Evolutionary conservation across 2,797 vertebrate genomes (phyloP).

Genomic region (Morus bassanus): DNA sequence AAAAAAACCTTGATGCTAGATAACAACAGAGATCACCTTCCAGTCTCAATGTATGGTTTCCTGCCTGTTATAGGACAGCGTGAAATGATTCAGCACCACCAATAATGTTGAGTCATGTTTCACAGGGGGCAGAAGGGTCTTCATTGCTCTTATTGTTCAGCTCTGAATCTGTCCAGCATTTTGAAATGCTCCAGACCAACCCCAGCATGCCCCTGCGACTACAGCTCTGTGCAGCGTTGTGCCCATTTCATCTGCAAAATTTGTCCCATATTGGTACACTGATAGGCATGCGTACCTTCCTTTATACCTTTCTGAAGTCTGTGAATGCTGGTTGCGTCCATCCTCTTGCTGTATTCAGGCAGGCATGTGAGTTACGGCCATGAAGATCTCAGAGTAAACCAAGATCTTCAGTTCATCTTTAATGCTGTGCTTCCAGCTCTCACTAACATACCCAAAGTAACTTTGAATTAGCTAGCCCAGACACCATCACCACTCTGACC

Average conservation of each 20-base stretch:
- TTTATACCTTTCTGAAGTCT: background rate
- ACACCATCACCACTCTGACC: background rate
- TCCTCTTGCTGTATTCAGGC: background rate
- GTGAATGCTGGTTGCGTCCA: background rate
- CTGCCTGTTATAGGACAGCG: background rate
- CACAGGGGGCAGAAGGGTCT: background rate
- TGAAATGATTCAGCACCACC: background rate
- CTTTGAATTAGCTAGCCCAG: background rate
- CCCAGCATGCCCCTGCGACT: background rate
- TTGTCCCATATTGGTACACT: accelerated
- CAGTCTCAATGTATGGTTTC: background rate
- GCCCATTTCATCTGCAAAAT: background rate
- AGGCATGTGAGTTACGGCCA: background rate
- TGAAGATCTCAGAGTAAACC: background rate
- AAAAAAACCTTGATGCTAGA: accelerated
- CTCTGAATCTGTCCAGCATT: background rate
- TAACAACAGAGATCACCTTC: background rate
- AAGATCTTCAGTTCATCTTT: background rate
- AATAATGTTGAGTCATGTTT: background rate
- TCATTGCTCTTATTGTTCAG: background rate
- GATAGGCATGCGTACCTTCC: accelerated
- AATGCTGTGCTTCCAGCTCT: background rate
- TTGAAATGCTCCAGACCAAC: background rate
- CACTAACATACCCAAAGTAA: background rate
- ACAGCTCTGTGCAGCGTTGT: background rate